Evolutionary conservation across 2,888 invertebrate genomes (phyloP), one percentile per base, ranked within the genome.

Genomic region (Ormyrus pomaceus): DNA sequence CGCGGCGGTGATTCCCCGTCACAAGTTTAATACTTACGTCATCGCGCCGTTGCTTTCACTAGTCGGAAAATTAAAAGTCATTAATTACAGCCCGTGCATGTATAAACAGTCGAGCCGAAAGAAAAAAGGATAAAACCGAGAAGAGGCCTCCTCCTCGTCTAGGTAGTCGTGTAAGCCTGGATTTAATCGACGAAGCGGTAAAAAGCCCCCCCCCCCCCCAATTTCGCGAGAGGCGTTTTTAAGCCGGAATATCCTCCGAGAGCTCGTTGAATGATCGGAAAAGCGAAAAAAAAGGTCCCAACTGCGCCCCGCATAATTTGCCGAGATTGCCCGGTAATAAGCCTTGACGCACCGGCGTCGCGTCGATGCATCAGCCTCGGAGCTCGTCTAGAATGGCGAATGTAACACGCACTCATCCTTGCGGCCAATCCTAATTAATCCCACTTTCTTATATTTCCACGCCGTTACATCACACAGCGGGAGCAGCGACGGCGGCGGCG

Each of bases 31-130:
- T 69, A 53, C 75, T 77, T 77, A 19, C 77, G 50, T 77, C 77
- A 77, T 68, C 53, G 50, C 8, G 46, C 10, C 45, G 10, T 13
- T 48, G 64, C 77, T 77, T 77, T 77, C 77, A 77, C 77, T 61
- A 45, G 45, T 55, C 11, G 56, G 64, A 62, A 77, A 70, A 70
- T 77, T 19, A 77, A 70, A 70, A 64, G 56, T 56, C 76, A 69
- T 59, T 76, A 62, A 76, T 55, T 53, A 50, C 46, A 50, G 56
- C n/a, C 55, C 19, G n/a, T 55, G 19, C 34, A 53, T 34, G 10
- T 8, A 66, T 50, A 65, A 19, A 19, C 7, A 65, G n/a, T 8
- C 50, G 50, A 19, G 19, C 19, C 19, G 19, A 19, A 19, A 19
- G 19, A 19, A 19, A 19, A 19, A 19, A 19, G 19, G 19, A 19